These are phyloP conservation scores for Steinernema feltiae DNA, from an alignment of 1,140 invertebrate genomes.

Conservation along the genomic window DNA sequence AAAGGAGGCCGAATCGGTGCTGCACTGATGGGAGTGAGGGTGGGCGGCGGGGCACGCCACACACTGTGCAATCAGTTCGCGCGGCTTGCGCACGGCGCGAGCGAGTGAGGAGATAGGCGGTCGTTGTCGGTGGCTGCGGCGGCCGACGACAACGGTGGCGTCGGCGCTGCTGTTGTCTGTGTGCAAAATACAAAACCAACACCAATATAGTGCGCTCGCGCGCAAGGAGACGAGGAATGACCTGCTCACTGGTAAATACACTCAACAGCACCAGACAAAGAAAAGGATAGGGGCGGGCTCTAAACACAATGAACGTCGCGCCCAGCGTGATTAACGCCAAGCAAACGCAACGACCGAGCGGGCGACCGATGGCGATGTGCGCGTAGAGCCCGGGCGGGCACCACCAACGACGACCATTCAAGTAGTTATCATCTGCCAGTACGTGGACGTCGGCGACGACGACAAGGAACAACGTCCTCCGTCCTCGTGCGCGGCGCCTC, in stretches of 20 bases:
- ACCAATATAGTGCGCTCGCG: slow-evolving; percentile 1
- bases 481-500: background rate
- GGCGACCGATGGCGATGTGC: background rate
- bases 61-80: slow-evolving; percentile 13
- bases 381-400: background rate
- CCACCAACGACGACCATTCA: slow-evolving; percentile 5
- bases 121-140: slow-evolving; percentile 1
- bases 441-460: background rate
- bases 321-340: slow-evolving; percentile 11
- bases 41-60: background rate
- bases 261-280: background rate
- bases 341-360: background rate
- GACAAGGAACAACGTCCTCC: background rate
- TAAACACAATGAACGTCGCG: slow-evolving; percentile 11
- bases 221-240: background rate
- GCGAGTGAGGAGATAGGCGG: slow-evolving; percentile 1
- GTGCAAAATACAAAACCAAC: slow-evolving; percentile 14
- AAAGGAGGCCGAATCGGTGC: background rate
- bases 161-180: background rate
- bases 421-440: slow-evolving; percentile 11
- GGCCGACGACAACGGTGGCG: background rate
- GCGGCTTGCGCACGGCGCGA: slow-evolving; percentile 1
- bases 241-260: slow-evolving; percentile 15
- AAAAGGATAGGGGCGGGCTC: slow-evolving; percentile 6
- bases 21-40: background rate